These are phyloP conservation scores for Limnephilus rhombicus DNA, from an alignment of 2,888 invertebrate genomes.

Conservation along the genomic window DNA sequence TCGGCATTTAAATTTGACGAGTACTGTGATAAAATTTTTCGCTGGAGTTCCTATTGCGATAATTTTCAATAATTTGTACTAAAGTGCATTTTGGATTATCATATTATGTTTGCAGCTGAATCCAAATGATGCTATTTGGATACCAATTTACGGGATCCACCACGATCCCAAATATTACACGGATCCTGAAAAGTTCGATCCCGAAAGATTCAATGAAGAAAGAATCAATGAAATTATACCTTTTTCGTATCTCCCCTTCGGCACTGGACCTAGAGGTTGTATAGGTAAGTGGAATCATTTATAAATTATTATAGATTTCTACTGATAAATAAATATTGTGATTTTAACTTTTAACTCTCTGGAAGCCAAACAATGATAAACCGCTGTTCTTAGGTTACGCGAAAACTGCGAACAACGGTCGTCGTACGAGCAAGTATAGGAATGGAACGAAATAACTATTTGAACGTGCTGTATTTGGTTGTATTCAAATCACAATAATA, in stretches of 20 bases:
- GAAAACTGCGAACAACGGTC: neutral
- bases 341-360: neutral
- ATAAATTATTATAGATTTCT: neutral
- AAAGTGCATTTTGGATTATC: neutral
- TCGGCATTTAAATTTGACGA: too few species aligned
- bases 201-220: conserved; percentile 79
- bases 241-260: conserved; percentile 75
- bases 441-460: neutral
- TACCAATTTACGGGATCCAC: conserved; percentile 74
- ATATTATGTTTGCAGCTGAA: conserved; percentile 14
- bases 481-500: neutral
- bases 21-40: neutral
- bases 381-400: neutral
- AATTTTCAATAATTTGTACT: neutral
- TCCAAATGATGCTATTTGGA: conserved; percentile 51
- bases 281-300: conserved; percentile 71
- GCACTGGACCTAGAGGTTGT: conserved; percentile 75
- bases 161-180: conserved; percentile 77
- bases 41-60: too few species aligned
- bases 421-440: neutral
- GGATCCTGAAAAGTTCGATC: conserved; percentile 78
- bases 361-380: neutral
- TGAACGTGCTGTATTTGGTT: neutral
- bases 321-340: neutral
- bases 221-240: conserved; percentile 72